phyloP scores from a whole-genome alignment of 2,797 vertebrate genomes.

The Melanotaenia trifasciata region DNA sequence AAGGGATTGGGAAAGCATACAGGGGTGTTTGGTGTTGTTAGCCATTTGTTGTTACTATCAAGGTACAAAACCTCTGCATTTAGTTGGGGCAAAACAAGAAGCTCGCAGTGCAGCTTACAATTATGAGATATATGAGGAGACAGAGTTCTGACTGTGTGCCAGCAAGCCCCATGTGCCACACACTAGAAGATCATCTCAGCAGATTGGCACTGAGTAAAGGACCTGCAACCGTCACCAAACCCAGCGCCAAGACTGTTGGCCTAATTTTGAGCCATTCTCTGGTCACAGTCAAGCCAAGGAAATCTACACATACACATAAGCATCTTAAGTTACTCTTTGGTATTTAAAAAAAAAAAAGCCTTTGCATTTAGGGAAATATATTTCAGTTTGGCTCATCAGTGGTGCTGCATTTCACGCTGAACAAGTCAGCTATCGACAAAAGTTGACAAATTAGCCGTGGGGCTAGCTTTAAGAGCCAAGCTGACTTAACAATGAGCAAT shows the following conservation, averaged over 20 bases:
- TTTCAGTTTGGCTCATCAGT: conserved; percentile 36
- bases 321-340: conserved; percentile 38
- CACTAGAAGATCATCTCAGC: conserved; percentile 67
- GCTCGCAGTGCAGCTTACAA: conserved; percentile 59
- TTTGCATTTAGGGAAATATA: conserved; percentile 33
- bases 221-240: conserved; percentile 68
- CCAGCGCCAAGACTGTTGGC: conserved; percentile 68
- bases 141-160: conserved; percentile 61
- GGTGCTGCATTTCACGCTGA: conserved; percentile 26
- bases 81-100: conserved; percentile 68
- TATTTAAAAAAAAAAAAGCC: conserved; percentile 36
- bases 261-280: conserved; percentile 70
- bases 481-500: conserved; percentile 53
- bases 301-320: conserved; percentile 31
- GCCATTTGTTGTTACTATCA: conserved; percentile 55
- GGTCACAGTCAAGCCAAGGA: conserved; percentile 50
- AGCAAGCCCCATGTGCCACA: conserved; percentile 57
- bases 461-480: conserved; percentile 16
- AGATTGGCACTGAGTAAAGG: conserved; percentile 64
- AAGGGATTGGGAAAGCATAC: conserved; percentile 75
- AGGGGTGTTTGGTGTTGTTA: conserved; percentile 51
- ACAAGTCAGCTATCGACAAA: conserved; percentile 31
- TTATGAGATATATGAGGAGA: conserved; percentile 72
- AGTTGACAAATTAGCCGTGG: conserved; percentile 35
- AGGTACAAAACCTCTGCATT: conserved; percentile 57